Percentiles rank a stretch among this genome's conserved stretches.
phyloP scores from a whole-genome alignment of 2,797 vertebrate genomes.

The Enteromius afrohamiltoni region DNA sequence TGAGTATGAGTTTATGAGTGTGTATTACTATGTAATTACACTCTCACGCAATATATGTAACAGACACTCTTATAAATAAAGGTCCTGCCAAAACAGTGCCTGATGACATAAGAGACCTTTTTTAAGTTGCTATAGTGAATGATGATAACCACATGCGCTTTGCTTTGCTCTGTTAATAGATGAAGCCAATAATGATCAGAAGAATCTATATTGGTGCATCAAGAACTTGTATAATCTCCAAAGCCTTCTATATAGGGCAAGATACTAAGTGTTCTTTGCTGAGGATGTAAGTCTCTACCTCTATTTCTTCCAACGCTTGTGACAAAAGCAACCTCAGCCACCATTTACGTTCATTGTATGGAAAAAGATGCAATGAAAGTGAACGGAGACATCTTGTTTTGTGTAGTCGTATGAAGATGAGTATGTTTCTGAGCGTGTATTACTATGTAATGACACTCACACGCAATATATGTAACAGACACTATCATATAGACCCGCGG shows the following conservation, averaged over 20 bases:
- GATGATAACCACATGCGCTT: not conserved
- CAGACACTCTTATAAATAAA: not conserved
- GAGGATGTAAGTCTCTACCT: not conserved
- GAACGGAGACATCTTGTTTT: not conserved
- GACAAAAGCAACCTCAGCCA: not conserved
- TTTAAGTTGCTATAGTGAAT: not conserved
- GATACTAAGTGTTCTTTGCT: not conserved
- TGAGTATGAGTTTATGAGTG: too few species aligned
- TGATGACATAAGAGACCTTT: not conserved
- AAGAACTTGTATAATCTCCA: not conserved
- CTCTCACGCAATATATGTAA: not conserved
- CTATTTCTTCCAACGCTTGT: not conserved
- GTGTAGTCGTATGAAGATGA: not conserved
- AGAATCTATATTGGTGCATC: not conserved
- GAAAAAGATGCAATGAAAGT: constrained; percentile 5
- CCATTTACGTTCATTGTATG: not conserved
- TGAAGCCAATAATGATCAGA: constrained; percentile 2
- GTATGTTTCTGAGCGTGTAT: not conserved
- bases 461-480: constrained; percentile 5
- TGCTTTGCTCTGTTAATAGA: not conserved
- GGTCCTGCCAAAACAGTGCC: not conserved
- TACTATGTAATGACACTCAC: not conserved
- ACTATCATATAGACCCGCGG: not conserved
- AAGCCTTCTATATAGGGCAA: not conserved
- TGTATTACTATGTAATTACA: not conserved